Conservation (phyloP, 2,888 invertebrate genomes). For the Acrocyrtus sp. region DNA sequence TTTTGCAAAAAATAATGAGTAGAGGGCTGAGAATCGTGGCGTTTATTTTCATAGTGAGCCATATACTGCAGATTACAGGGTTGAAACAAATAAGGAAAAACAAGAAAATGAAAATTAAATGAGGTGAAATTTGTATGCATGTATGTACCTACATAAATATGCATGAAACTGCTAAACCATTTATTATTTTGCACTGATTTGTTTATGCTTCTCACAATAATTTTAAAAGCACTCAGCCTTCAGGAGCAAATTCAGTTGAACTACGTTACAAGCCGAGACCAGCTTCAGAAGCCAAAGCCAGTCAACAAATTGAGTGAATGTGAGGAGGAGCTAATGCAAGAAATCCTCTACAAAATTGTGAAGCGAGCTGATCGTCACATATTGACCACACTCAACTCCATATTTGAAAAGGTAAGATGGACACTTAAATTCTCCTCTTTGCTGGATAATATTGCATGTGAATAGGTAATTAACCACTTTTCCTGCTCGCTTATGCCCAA, state of each 20-base stretch:
- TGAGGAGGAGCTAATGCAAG: conserved; percentile 75
- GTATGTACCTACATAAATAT: background rate
- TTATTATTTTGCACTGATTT: background rate
- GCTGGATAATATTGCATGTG: too few relatives aligned
- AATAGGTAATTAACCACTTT: conserved; percentile 25
- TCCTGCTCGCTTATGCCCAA: conserved; percentile 16
- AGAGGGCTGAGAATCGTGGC: too few relatives aligned
- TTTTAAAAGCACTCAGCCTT: conserved; percentile 56
- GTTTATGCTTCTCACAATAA: background rate
- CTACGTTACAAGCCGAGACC: conserved; percentile 57
- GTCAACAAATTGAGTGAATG: conserved; percentile 74
- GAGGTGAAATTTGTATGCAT: too few relatives aligned
- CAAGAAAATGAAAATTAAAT: background rate
- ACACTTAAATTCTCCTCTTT: background rate
- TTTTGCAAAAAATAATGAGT: too few relatives aligned
- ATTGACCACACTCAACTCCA: conserved; percentile 56
- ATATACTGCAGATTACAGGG: too few relatives aligned
- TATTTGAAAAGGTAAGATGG: conserved; percentile 59
- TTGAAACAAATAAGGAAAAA: too few relatives aligned
- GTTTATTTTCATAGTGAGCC: background rate
- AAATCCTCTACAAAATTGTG: conserved; percentile 78
- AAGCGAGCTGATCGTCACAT: conserved; percentile 54
- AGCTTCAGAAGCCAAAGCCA: conserved; percentile 52
- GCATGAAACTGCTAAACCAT: background rate
- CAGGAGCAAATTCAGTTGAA: conserved; percentile 63